Base-by-base conservation (phyloP, 1,140 invertebrate species). In the Dendrolimus kikuchii region DNA sequence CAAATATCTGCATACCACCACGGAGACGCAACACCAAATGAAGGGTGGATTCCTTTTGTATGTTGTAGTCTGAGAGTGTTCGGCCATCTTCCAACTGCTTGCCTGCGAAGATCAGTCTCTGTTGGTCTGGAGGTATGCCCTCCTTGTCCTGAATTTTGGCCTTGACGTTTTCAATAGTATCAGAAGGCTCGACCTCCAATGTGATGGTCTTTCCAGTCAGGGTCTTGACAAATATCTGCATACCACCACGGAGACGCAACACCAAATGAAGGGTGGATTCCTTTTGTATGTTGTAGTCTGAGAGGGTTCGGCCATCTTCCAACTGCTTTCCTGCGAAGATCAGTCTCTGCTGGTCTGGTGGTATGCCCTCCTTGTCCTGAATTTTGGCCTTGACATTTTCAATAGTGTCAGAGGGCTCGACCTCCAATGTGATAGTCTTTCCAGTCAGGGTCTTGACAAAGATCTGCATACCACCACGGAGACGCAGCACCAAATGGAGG, bases 131-230 rank as follows among this genome's bases (percentile, higher is more conserved):
- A n/a, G 90, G 90, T 61, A 89, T 90, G 49, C 91, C 91, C 81
- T 92, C 91, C 71, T 92, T 92, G 63, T 92, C 91, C 71, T 91
- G 90, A 62, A 92, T 92, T 64, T 91, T 92, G 36, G 90, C 88
- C 57, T 92, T 91, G 0, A 92, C 90, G 85, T 92, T 91, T 61
- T 92, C 91, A 71, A 92, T 92, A n/a, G 90, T 91, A 71, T 92
- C 91, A 60, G 89, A 84, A 6, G 83, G 72, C 52, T 93, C 91
- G 6, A 93, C 92, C 72, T 93, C 92, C 6, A 93, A 76, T 0
- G 92, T 92, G 62, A 93, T 93, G 40, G 92, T 93, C 69, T 93
- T 93, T 5, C 92, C 92, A 49, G 91, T 92, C 4, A 92, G 73
- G 38, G 90, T 92, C 69, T 92, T 92, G 5, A 91, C 63, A 40